Percentiles rank a stretch among this genome's conserved stretches.
phyloP scores from a whole-genome alignment of 2,797 vertebrate species.

The Gadopsis marmoratus region DNA sequence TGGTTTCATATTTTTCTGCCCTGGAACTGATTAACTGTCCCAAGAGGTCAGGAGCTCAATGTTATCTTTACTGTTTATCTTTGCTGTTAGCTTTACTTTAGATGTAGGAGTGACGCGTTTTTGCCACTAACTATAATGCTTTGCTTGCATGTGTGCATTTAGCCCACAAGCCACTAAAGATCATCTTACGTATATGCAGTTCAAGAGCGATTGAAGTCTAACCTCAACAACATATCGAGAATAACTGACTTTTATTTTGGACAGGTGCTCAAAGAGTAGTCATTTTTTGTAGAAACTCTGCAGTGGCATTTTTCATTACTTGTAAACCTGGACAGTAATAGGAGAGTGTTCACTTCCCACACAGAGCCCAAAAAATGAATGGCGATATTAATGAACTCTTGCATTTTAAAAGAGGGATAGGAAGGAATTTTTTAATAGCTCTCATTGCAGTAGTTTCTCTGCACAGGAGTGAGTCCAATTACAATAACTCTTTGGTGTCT shows the following conservation, averaged over 20 bases:
- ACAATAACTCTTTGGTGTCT: conserved; percentile 55
- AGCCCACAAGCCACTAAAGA: neutral
- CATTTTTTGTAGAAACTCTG: conserved; percentile 32
- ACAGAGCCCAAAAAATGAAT: conserved; percentile 24
- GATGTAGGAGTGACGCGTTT: neutral
- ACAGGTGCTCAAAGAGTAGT: conserved; percentile 20
- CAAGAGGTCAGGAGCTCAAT: no score
- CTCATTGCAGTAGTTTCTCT: conserved; percentile 34
- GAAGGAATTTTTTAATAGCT: conserved; percentile 42
- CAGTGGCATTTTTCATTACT: conserved; percentile 38
- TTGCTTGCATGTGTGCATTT: neutral
- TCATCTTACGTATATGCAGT: neutral
- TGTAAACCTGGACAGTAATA: conserved; percentile 30
- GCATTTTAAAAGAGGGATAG: conserved; percentile 43
- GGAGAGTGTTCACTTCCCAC: conserved; percentile 32
- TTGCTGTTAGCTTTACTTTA: neutral
- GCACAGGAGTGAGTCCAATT: conserved; percentile 47
- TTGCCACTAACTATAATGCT: neutral
- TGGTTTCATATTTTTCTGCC: neutral
- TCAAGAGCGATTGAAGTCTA: conserved; percentile 12
- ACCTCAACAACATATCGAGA: conserved; percentile 20
- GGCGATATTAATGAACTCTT: conserved; percentile 48
- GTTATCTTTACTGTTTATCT: neutral
- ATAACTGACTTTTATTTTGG: conserved; percentile 13
- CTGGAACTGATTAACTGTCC: neutral